phyloP scores from a whole-genome alignment of 2,888 invertebrate genomes.

The Meliscaeva auricollis region DNA sequence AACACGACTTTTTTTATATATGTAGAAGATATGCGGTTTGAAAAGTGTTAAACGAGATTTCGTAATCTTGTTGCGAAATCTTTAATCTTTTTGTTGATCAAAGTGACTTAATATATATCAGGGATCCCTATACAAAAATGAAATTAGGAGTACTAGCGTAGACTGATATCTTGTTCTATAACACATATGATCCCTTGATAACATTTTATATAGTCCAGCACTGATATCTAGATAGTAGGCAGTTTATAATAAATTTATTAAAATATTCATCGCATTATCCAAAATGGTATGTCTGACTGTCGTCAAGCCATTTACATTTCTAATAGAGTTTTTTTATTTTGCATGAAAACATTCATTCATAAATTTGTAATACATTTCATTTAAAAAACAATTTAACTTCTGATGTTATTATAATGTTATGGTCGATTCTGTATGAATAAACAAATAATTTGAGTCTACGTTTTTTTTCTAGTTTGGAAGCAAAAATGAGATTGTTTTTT shows the following conservation, averaged over 20 bases:
- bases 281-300: conserved; percentile 36
- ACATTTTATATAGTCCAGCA: neutral
- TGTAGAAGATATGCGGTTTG: too few species aligned
- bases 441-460: conserved; percentile 21
- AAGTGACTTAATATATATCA: too few species aligned
- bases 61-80: too few species aligned
- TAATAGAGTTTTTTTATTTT: conserved; percentile 9
- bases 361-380: conserved; percentile 49
- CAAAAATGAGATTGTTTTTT: conserved; percentile 24
- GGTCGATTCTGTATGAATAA: neutral
- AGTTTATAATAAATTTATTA: conserved; percentile 27
- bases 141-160: too few species aligned
- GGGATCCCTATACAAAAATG: too few species aligned
- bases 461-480: conserved; percentile 22
- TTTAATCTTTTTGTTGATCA: too few species aligned
- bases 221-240: neutral
- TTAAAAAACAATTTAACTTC: conserved; percentile 32
- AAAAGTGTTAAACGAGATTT: too few species aligned
- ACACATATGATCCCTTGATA: neutral
- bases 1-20: too few species aligned
- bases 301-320: conserved; percentile 54
- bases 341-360: conserved; percentile 52
- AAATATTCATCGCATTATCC: conserved; percentile 55
- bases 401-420: conserved; percentile 44
- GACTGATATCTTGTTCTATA: too few species aligned